Evolutionary conservation across 2,113 vertebrate species (phyloP).

Genomic region (Tamias sibiricus): DNA sequence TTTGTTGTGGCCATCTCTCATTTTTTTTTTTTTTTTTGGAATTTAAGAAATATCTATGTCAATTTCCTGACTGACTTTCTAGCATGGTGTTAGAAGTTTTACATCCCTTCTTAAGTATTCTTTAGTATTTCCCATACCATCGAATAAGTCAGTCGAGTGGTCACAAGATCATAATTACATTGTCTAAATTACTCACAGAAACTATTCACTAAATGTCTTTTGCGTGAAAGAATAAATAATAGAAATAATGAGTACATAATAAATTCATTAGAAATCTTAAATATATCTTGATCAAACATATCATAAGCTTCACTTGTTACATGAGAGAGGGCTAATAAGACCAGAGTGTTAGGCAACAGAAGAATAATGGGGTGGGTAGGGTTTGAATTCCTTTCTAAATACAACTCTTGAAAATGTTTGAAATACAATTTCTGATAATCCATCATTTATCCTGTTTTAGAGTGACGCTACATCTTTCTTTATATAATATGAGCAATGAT

Average conservation of each 20-base stretch:
- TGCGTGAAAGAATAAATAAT: conserved; percentile 21
- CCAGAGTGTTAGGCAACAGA: background rate
- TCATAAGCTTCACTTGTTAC: background rate
- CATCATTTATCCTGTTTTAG: background rate
- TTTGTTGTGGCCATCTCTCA: conserved; percentile 59
- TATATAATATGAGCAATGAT: conserved; percentile 10
- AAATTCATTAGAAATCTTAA: conserved; percentile 44
- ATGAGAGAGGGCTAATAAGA: background rate
- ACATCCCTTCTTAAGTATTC: conserved; percentile 36
- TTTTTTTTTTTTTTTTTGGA: background rate
- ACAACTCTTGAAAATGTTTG: background rate
- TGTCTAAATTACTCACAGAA: background rate
- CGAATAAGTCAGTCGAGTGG: background rate
- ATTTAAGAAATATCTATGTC: conserved; percentile 73
- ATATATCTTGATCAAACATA: background rate
- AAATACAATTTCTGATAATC: conserved; percentile 26
- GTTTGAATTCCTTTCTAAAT: conserved; percentile 12
- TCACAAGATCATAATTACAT: conserved; percentile 12
- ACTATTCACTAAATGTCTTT: conserved; percentile 18
- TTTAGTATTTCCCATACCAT: conserved; percentile 41
- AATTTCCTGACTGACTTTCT: conserved; percentile 50
- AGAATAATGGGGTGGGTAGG: background rate
- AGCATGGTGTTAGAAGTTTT: conserved; percentile 59
- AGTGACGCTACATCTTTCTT: background rate
- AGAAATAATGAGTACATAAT: conserved; percentile 8